These are phyloP conservation scores for Paramormyrops kingsleyae DNA, from an alignment of 2,113 vertebrate species.

Conservation along the genomic window DNA sequence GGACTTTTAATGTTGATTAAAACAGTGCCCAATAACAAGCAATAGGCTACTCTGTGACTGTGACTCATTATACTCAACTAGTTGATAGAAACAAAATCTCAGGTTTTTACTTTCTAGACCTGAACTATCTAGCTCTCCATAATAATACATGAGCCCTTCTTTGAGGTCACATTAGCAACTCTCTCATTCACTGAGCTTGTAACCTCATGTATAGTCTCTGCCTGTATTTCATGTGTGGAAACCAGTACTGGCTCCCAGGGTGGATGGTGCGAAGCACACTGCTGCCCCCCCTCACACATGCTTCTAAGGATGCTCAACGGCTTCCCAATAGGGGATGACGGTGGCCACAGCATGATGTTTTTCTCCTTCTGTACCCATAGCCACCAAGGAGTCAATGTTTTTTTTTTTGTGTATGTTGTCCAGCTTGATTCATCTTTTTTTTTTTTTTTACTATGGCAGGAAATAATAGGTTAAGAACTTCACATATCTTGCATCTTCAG, in stretches of 20 bases:
- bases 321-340: background rate
- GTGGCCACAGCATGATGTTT: background rate
- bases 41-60: background rate
- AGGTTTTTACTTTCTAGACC: too few relatives aligned
- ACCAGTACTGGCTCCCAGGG: background rate
- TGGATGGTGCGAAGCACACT: background rate
- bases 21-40: background rate
- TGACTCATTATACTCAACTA: background rate
- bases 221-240: background rate
- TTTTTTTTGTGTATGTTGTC: background rate
- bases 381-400: background rate
- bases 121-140: too few relatives aligned
- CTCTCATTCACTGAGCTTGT: background rate
- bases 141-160: background rate
- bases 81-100: too few relatives aligned
- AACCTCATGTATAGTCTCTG: background rate
- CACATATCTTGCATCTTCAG: background rate
- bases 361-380: background rate
- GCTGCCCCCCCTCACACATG: background rate
- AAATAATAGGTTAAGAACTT: background rate
- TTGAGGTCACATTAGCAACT: background rate
- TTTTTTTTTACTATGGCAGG: background rate
- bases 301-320: background rate
- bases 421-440: background rate
- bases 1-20: background rate